phyloP scores from a whole-genome alignment of 2,113 vertebrate genomes.

The Aplodontia rufa region DNA sequence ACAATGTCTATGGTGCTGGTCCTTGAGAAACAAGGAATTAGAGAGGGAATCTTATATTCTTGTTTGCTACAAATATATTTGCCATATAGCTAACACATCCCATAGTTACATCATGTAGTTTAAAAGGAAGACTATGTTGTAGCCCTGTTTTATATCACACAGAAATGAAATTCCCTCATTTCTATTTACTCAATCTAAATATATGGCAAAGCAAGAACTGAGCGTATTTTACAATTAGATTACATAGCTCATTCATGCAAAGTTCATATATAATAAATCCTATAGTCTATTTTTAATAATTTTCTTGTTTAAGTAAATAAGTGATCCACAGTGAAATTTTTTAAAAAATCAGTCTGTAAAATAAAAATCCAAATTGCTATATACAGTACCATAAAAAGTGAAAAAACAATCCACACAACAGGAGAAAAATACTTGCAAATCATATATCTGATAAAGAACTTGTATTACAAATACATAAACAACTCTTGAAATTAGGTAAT shows the following conservation, averaged over 20 bases:
- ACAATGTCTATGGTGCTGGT: neutral
- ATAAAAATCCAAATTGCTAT: constrained; percentile 31
- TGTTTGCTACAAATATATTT: neutral
- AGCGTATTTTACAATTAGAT: neutral
- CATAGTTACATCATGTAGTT: neutral
- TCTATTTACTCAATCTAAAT: constrained; percentile 9
- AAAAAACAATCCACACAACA: neutral
- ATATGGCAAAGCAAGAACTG: neutral
- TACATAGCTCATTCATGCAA: neutral
- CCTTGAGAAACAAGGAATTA: neutral
- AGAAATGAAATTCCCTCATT: constrained; percentile 3
- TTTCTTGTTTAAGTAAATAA: constrained; percentile 1
- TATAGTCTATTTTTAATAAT: neutral
- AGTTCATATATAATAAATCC: neutral
- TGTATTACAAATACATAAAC: constrained; percentile 5
- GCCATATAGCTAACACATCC: neutral
- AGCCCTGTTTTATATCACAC: neutral
- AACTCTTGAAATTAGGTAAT: neutral
- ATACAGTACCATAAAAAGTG: neutral
- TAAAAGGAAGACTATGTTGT: neutral
- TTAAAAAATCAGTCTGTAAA: neutral
- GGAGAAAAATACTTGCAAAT: constrained; percentile 14
- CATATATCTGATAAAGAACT: neutral
- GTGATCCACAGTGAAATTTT: neutral
- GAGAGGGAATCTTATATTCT: neutral